Evolutionary conservation across 2,113 vertebrate species (phyloP).

Genomic region (Tiliqua scincoides): DNA sequence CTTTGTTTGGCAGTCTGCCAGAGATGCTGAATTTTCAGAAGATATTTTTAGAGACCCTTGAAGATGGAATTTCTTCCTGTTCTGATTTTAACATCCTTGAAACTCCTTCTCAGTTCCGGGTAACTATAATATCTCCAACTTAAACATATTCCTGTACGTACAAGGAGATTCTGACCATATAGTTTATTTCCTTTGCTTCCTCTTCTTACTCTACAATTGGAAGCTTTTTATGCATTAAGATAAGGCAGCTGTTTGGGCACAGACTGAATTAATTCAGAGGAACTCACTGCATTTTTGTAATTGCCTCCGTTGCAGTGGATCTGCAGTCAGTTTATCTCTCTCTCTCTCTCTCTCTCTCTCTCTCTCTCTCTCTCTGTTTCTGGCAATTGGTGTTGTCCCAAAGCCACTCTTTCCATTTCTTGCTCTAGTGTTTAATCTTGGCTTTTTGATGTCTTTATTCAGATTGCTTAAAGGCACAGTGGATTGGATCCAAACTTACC

Average conservation of each 20-base stretch:
- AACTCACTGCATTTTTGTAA: background rate
- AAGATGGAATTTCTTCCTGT: conserved; percentile 90
- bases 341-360: background rate
- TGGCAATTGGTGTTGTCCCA: background rate
- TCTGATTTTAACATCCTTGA: conserved; percentile 90
- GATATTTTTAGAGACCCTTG: conserved; percentile 95
- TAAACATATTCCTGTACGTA: too few species aligned
- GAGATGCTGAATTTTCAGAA: conserved; percentile 98
- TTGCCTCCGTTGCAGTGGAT: background rate
- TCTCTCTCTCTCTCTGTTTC: background rate
- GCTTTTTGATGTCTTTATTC: background rate
- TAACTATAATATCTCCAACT: conserved; percentile 56
- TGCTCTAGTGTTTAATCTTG: background rate
- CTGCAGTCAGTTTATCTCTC: background rate
- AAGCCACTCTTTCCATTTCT: background rate
- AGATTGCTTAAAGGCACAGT: background rate
- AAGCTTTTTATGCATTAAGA: conserved; percentile 44
- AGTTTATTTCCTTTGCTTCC: background rate
- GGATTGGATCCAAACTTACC: background rate
- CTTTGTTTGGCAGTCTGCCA: conserved; percentile 95
- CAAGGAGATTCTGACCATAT: background rate
- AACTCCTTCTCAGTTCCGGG: conserved; percentile 93
- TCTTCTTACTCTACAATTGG: background rate
- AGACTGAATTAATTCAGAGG: background rate
- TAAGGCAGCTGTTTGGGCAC: conserved; percentile 12